Percentiles rank a stretch among this genome's conserved stretches.
Conservation (phyloP, 2,797 vertebrate genomes). For the Lithobates pipiens region DNA sequence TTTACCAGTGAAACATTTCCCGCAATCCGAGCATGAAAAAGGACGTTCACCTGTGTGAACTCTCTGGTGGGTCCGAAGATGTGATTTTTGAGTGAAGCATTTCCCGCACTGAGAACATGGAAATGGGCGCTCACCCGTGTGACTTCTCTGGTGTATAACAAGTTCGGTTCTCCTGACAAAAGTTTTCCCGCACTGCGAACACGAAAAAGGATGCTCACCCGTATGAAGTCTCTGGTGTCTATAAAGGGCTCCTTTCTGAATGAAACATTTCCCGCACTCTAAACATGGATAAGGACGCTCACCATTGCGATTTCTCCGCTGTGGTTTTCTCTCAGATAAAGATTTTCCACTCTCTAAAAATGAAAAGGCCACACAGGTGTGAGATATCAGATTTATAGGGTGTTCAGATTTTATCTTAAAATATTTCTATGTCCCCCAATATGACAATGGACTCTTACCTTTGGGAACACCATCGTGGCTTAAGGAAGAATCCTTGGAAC, state of each 20-base stretch:
- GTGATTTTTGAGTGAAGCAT: not conserved
- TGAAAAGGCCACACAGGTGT: not conserved
- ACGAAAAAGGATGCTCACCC: not conserved
- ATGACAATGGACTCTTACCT: no score
- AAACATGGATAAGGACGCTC: not conserved
- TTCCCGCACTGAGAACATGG: not conserved
- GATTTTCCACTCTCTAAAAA: not conserved
- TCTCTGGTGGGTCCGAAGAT: not conserved
- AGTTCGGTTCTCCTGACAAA: not conserved
- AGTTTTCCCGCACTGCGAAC: not conserved
- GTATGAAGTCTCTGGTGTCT: not conserved
- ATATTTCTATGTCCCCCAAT: not conserved
- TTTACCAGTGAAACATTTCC: constrained; percentile 21
- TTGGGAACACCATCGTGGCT: no score
- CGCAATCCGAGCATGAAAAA: constrained; percentile 16
- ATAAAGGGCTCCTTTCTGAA: not conserved
- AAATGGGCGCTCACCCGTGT: not conserved
- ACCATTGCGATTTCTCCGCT: not conserved
- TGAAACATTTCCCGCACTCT: not conserved
- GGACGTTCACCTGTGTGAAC: constrained; percentile 23
- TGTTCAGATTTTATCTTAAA: not conserved
- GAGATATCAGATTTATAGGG: not conserved
- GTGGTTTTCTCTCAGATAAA: not conserved
- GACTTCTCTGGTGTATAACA: not conserved
- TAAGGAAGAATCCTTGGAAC: no score